Base-by-base conservation (phyloP, 2,797 vertebrate genomes). In the Rhinella marina region DNA sequence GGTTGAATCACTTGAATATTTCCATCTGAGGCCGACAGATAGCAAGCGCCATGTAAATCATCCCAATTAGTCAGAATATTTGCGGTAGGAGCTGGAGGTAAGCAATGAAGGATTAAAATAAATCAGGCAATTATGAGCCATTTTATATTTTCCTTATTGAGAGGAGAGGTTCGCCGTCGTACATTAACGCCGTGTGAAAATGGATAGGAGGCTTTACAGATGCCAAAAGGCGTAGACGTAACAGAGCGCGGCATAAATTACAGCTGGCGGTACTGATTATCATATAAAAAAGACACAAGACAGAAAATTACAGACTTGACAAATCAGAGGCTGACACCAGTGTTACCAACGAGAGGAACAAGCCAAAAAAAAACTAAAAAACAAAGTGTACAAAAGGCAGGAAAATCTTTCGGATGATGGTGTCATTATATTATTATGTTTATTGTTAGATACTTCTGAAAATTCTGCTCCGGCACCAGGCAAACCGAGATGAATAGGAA, bases 61-160 rank as follows among this genome's bases (percentile, higher is more conserved):
- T 64, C 81, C 50, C 84, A 84, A 86, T 87, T 89, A 89, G 80
- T 84, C 88, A 72, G 64, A 41, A 62, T 78, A 70, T 64, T 73
- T 83, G 84, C 54, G 48, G 64, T 50, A 70, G 66, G 64, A 72
- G 56, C 32, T 64, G n/a, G 79, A 89, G 75, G 81, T 64, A 86
- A 57, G 85, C 62, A 86, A 83, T 25, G 32, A 13, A 27, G 68
- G 81, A 79, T 77, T 76, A 83, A 82, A 68, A 83, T 78, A 72
- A 72, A 77, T 77, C 85, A 62, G 87, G 68, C 85, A 86, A 86
- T 82, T 84, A 85, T 76, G 16, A 66, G 73, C 73, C 64, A 83
- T 70, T 86, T 78, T 77, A 59, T 78, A 76, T 68, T 76, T 86
- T 72, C 79, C 83, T 84, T 84, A 86, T 79, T 86, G 64, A 84